Conservation (phyloP, 2,113 vertebrate genomes). For the Rhinolophus sinicus region DNA sequence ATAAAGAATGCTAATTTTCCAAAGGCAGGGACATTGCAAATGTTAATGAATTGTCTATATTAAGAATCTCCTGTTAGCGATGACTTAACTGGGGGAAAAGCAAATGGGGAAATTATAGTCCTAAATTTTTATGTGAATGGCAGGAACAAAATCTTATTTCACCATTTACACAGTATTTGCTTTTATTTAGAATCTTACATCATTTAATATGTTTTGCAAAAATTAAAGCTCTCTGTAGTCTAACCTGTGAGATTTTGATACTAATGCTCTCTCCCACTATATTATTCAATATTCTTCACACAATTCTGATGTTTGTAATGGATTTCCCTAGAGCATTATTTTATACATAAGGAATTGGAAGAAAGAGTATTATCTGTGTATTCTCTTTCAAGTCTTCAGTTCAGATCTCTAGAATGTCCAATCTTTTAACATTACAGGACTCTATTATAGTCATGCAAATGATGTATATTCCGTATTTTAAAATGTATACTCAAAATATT, state of each 20-base stretch:
- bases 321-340: neutral
- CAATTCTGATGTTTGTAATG: neutral
- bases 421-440: neutral
- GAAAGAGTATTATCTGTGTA: neutral
- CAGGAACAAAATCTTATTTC: neutral
- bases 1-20: neutral
- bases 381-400: neutral
- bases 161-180: neutral
- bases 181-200: slow-evolving; percentile 24
- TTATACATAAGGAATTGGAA: neutral
- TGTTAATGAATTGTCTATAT: neutral
- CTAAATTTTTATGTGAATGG: neutral
- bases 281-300: neutral
- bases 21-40: neutral
- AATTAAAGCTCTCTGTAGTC: neutral
- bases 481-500: neutral
- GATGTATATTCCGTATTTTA: neutral
- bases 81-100: neutral
- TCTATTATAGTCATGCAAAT: neutral
- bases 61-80: neutral
- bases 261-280: neutral
- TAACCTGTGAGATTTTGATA: neutral
- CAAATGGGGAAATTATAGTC: neutral
- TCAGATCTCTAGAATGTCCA: neutral
- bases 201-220: neutral